A percentile compares a stretch with the other conserved stretches of the same genome.
phyloP scores from a whole-genome alignment of 2,888 invertebrate species.

The Platycnemis pennipes region DNA sequence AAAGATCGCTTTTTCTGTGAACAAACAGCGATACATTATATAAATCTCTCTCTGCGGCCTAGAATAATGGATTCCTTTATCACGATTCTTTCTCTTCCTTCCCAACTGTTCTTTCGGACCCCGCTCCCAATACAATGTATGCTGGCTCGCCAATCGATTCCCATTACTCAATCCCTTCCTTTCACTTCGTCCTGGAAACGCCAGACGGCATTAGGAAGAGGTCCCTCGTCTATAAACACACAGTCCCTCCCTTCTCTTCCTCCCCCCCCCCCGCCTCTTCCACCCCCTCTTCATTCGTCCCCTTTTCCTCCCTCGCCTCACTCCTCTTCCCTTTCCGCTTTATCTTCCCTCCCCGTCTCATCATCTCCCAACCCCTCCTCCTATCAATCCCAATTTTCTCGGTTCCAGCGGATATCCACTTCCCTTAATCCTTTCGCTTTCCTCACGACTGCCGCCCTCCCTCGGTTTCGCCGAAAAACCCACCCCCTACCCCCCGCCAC shows the following conservation, averaged over 20 bases:
- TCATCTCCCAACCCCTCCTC: background rate
- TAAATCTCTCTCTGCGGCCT: slow-evolving; percentile 32
- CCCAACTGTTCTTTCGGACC: background rate
- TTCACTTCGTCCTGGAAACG: slow-evolving; percentile 62
- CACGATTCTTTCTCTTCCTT: background rate
- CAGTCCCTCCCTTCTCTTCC: background rate
- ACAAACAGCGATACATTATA: slow-evolving; percentile 9
- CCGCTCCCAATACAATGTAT: background rate
- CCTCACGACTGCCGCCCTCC: background rate
- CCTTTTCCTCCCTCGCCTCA: background rate
- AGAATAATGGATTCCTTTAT: slow-evolving; percentile 31
- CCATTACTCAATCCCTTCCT: slow-evolving; percentile 56
- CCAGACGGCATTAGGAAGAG: slow-evolving; percentile 44
- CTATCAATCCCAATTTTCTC: slow-evolving; percentile 48
- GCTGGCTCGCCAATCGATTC: slow-evolving; percentile 53
- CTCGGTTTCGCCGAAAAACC: background rate
- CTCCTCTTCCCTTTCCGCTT: background rate
- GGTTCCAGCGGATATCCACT: slow-evolving; percentile 30
- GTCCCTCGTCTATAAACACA: background rate
- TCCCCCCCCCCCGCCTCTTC: background rate
- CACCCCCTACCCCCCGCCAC: background rate
- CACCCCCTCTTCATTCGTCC: background rate
- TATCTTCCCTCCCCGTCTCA: background rate
- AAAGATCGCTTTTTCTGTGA: background rate
- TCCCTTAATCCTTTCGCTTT: slow-evolving; percentile 49